Base-by-base conservation (phyloP, 2,113 vertebrate genomes). In the Pelobates fuscus region DNA sequence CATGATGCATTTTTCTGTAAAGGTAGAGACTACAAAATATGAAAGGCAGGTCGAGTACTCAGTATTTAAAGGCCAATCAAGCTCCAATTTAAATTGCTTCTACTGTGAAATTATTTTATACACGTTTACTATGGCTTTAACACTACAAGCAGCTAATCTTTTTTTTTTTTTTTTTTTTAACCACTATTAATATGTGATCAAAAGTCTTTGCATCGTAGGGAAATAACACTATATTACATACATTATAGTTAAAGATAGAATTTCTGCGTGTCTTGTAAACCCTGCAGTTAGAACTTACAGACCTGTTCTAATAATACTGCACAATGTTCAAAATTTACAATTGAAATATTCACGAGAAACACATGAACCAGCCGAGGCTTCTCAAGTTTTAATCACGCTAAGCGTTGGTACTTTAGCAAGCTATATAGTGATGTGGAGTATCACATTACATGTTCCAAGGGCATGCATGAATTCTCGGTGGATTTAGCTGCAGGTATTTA, bases 401-500 rank as follows among this genome's bases (percentile, higher is more conserved):
- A 76, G 72, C 63, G 27, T 43, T 67, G 26, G 64, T 27, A 60
- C 55, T 67, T 76, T 18, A 76, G 61, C 32, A 25, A 60, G 72
- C 54, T 17, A 44, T 67, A 67, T 67, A 67, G 52, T 67, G 64
- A 67, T 60, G 72, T 59, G 64, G 63, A 75, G 58, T 76, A 76
- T 76, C 55, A 58, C 44, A 25, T 76, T 76, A 67, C 72, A 54
- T 64, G 44, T 67, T 76, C 64, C 64, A 58, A 76, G 72, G 72
- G 72, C 41, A 76, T 67, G 55, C 55, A 24, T 49, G 54, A 60
- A 76, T 76, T 58, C 72, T 76, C 72, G 23, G 58, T 60, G 72
- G 72, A 54, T 67, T 67, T 76, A 76, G 64, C 72, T 76, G 41
- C 72, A 76, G 64, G 72, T 76, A 76, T 76, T 76, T 76, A 76